Conservation (phyloP, 2,113 vertebrate species). For the Entomyzon cyanotis region DNA sequence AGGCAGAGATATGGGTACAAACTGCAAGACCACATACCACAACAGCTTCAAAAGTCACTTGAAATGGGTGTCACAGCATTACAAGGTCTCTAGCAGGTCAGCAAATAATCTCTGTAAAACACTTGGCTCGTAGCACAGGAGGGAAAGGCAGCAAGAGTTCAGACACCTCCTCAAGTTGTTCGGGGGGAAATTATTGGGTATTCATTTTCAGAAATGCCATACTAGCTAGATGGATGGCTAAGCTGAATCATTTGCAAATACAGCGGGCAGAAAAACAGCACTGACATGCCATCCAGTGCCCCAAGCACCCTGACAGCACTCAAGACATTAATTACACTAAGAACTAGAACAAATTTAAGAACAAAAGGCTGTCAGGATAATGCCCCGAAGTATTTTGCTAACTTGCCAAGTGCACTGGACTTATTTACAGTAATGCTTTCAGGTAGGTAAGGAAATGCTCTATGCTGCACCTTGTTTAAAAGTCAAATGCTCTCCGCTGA, state of each 20-base stretch:
- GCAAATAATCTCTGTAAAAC: not conserved
- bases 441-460: not conserved
- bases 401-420: not conserved
- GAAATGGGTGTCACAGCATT: not conserved
- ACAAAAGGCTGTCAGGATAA: not conserved
- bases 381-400: not conserved
- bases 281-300: accelerated
- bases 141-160: not conserved
- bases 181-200: accelerated
- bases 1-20: not conserved
- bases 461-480: not conserved
- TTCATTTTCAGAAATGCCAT: not conserved
- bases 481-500: not conserved
- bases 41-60: not conserved
- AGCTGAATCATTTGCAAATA: not conserved
- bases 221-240: not conserved
- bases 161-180: not conserved
- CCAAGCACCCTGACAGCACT: not conserved
- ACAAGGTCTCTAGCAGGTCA: not conserved
- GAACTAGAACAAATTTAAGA: not conserved
- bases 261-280: not conserved
- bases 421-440: not conserved
- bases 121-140: not conserved
- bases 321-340: not conserved
- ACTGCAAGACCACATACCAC: not conserved